Base-by-base conservation (phyloP, 2,797 vertebrate species). In the Valencia hispanica region DNA sequence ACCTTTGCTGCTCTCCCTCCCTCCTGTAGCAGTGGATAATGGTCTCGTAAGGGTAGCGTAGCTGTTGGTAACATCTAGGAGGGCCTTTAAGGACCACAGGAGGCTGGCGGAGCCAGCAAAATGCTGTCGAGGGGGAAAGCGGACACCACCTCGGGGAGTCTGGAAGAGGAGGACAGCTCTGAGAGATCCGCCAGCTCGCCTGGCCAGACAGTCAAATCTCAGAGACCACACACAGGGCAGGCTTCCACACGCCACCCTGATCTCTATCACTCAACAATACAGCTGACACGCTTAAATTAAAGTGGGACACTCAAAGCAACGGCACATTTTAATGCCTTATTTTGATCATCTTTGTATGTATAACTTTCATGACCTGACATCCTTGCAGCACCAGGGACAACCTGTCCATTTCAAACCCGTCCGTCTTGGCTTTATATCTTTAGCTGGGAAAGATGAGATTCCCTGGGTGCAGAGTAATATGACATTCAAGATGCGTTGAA, bases 201-300 rank as follows among this genome's bases (percentile, higher is more conserved):
- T 85, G 84, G 89, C 91, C 90, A 94, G 86, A 92, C 89, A 93
- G 90, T 91, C 90, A 87, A 88, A 82, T 80, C 86, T 90, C 73
- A 4, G 86, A 89, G 89, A 84, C 86, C 79, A 88, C 82, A 83
- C 45, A 17, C 73, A 75, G 76, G 87, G 82, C 88, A 82, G 51
- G 86, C 89, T 81, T 86, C 86, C 91, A 88, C 88, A 85, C 78
- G 78, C 85, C 84, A 86, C 83, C 81, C 78, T 86, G 78, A 89
- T 84, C 79, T 83, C 84, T 79, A 77, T 87, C 83, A 73, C 80
- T 76, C 66, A 12, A 63, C 77, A 74, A 77, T 75, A 69, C 77
- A 86, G 74, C 78, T 81, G 79, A 86, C 84, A 71, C 74, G 25
- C 65, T 68, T 17, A 15, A 43, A 68, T 68, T 68, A 68, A 68